Conservation (phyloP, 1,140 invertebrate genomes). For the Drosophila pallidifrons region DNA sequence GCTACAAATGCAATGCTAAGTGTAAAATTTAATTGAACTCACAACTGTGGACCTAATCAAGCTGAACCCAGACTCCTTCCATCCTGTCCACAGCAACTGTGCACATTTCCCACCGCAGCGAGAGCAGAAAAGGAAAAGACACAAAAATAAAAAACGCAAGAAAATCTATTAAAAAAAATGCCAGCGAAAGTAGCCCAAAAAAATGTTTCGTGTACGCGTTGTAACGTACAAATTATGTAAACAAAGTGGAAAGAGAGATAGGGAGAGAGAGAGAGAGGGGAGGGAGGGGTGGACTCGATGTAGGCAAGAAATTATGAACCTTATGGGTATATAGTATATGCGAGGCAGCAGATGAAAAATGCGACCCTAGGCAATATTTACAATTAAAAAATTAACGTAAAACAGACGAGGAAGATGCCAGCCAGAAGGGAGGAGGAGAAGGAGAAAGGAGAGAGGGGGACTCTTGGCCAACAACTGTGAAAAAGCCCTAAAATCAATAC, state of each 20-base stretch:
- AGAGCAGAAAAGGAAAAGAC: conserved; percentile 21
- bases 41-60: conserved; percentile 50
- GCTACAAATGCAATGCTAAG: conserved; percentile 53
- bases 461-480: conserved; percentile 67
- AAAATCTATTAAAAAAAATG: conserved; percentile 78
- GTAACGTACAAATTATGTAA: conserved; percentile 83
- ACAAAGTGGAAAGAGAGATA: conserved; percentile 48
- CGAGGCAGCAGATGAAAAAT: conserved; percentile 75
- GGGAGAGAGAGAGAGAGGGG: background rate
- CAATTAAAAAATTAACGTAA: conserved; percentile 84
- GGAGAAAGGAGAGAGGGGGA: background rate
- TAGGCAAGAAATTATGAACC: conserved; percentile 72
- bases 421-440: background rate
- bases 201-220: conserved; percentile 76
- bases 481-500: conserved; percentile 83
- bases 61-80: conserved; percentile 17
- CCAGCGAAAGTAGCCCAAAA: conserved; percentile 71
- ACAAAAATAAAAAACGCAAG: conserved; percentile 28
- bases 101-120: conserved; percentile 63
- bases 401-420: conserved; percentile 65
- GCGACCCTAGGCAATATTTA: conserved; percentile 81
- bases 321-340: conserved; percentile 38
- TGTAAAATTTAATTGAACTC: conserved; percentile 72
- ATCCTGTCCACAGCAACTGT: conserved; percentile 58
- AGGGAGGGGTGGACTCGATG: background rate